Base-by-base conservation (phyloP, 2,888 invertebrate species). In the Meiosimyza decipiens region DNA sequence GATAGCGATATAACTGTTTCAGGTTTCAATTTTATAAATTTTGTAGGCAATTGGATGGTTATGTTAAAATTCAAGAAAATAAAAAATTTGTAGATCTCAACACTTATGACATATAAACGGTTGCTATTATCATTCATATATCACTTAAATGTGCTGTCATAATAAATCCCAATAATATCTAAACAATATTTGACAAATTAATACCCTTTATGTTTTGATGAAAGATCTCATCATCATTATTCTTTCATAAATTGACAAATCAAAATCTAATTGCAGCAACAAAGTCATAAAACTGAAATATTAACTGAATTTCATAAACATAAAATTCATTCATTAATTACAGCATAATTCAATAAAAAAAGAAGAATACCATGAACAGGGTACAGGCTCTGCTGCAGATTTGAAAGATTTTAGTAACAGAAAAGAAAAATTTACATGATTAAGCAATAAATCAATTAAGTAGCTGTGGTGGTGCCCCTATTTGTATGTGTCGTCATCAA, bases 351-450 rank as follows among this genome's bases (percentile, higher is more conserved):
- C 51, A 51, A 18, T 52, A 9, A 65, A 52, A 28, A 51, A n/a
- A 15, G 22, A 22, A 11, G 1, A 12, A 18, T 16, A 11, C 33
- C 15, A 60, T 6, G 6, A 12, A 6, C 28, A 28, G 40, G 16
- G 69, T 51, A 28, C 49, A 12, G 11, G n/a, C 9, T 52, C 13
- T 52, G 54, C 9, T 13, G 49, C n/a, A 50, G 50, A 4, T 59
- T 22, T 49, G 15, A 50, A 47, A 18, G 57, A 22, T 57, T 68
- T 50, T 22, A 40, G 65, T 68, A 67, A 18, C 50, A 16, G 54
- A 67, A 71, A 67, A 71, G 73, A 63, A 50, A 82, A 83, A 85
- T 84, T 84, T 82, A 83, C 84, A 85, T 84, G 79, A 83, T 80
- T 82, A 80, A 71, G 72, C 77, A 82, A 83, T 84, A 82, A 85